Evolutionary conservation across 2,113 vertebrate genomes (phyloP).

Genomic region (Pao palembangensis): DNA sequence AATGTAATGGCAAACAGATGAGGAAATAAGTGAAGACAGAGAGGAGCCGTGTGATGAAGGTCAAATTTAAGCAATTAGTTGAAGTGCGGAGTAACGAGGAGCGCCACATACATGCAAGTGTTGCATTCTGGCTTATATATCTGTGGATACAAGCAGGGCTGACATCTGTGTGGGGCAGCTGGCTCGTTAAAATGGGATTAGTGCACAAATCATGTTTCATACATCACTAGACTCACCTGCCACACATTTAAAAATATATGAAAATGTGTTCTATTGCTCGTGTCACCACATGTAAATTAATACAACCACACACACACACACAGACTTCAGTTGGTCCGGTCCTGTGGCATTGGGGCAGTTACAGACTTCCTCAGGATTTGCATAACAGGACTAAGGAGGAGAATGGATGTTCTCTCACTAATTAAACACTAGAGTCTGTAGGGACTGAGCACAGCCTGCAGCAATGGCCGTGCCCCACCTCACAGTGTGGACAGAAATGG

Average conservation of each 20-base stretch:
- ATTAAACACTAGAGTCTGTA: constrained; percentile 59
- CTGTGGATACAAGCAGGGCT: constrained; percentile 31
- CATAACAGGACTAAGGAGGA: constrained; percentile 46
- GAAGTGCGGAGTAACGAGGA: constrained; percentile 19
- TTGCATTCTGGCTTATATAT: constrained; percentile 30
- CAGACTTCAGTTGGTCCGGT: constrained; percentile 25
- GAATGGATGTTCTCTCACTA: constrained; percentile 57
- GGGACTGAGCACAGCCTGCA: constrained; percentile 43
- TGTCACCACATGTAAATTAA: background rate
- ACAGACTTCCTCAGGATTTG: constrained; percentile 40
- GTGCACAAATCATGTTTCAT: constrained; percentile 60
- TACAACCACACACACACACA: constrained; percentile 3
- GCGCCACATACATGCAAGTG: constrained; percentile 3
- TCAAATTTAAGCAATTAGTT: constrained; percentile 31
- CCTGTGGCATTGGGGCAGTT: constrained; percentile 6
- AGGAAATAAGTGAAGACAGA: constrained; percentile 1
- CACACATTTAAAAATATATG: constrained; percentile 43
- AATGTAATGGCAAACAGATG: constrained; percentile 1
- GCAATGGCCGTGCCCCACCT: constrained; percentile 46
- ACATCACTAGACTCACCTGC: constrained; percentile 66
- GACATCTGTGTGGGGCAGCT: constrained; percentile 62
- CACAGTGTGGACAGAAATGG: constrained; percentile 46
- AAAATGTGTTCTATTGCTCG: background rate
- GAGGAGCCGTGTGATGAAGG: background rate
- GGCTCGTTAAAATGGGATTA: constrained; percentile 47